A percentile compares a stretch with the other conserved stretches of the same genome.
phyloP scores from a whole-genome alignment of 2,113 vertebrate species.

The Petromus typicus region DNA sequence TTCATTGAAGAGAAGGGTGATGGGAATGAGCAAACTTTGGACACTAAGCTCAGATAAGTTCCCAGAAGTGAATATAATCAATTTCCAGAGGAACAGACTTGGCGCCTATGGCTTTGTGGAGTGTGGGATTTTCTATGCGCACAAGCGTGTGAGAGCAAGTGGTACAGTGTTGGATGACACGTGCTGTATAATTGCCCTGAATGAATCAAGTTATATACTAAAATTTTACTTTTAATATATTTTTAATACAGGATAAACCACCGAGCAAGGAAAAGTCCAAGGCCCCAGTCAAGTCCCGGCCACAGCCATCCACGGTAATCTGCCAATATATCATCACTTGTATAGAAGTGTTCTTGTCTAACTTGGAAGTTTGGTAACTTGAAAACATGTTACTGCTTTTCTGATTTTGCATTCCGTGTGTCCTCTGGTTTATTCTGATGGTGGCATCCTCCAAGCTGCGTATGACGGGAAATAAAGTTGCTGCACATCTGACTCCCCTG shows the following conservation, averaged over 20 bases:
- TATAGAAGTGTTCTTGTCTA: neutral
- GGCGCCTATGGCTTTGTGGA: neutral
- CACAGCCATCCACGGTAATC: constrained; percentile 83
- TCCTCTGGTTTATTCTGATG: neutral
- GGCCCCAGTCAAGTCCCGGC: constrained; percentile 75
- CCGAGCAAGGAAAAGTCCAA: constrained; percentile 78
- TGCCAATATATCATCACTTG: neutral
- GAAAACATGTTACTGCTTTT: neutral
- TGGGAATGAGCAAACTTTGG: neutral
- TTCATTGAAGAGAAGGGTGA: neutral
- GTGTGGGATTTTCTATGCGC: neutral
- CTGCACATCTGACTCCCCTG: neutral
- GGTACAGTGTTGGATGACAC: constrained; percentile 28
- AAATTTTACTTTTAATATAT: neutral
- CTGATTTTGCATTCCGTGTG: constrained; percentile 24
- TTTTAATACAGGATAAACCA: constrained; percentile 68
- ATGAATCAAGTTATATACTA: constrained; percentile 9
- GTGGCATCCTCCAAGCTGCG: neutral
- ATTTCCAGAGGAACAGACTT: neutral
- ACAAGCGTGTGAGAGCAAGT: neutral
- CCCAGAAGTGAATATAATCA: neutral
- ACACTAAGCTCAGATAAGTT: neutral
- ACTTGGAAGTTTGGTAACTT: neutral
- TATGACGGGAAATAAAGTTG: neutral
- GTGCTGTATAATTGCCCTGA: neutral